Evolutionary conservation across 2,113 vertebrate species (phyloP), one percentile per base, ranked within the genome.

Genomic region (Cavia porcellus): DNA sequence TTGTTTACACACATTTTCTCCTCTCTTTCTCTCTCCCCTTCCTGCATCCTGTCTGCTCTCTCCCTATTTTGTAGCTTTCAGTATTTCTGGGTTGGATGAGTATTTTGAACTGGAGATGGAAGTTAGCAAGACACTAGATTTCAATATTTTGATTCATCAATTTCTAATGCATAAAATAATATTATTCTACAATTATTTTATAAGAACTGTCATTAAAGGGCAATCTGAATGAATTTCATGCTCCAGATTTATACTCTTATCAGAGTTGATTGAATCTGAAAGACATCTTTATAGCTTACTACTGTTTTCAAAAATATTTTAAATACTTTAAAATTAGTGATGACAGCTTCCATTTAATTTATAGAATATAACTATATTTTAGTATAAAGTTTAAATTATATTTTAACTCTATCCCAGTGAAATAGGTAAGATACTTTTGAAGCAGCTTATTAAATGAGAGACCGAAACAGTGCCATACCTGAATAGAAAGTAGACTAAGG

Each of bases 81-180:
- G 20, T 1, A 93, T 86, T 85, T 89, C 38, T 89, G 92, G 4
- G 50, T 93, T 83, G 17, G 11, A 15, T 79, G 12, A 83, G 11
- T 38, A 42, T 88, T 66, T 87, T 75, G 22, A 90, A 91, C 80
- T 96, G 52, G 13, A 50, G 13, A 0, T 92, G 5, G 22, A 72
- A 88, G 35, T 35, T 96, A 45, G 47, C 9, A 52, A 74, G 13
- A 80, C 11, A 52, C 95, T 7, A 66, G 52, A 90, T 79, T 89
- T 86, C 32, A 7, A 79, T 38, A 83, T 86, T 80, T 92, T 87
- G 52, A 59, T 95, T 83, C 68, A 86, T 45, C 93, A 79, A 61
- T 22, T 66, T 93, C 72, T 86, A 24, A 22, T 82, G 5, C 28
- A 35, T 79, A 72, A 38, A 45, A 45, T 83, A 82, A 86, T 90